A percentile compares a stretch with the other conserved stretches of the same genome.
Evolutionary conservation across 2,797 vertebrate genomes (phyloP).

Genomic region (Xenopus petersii): DNA sequence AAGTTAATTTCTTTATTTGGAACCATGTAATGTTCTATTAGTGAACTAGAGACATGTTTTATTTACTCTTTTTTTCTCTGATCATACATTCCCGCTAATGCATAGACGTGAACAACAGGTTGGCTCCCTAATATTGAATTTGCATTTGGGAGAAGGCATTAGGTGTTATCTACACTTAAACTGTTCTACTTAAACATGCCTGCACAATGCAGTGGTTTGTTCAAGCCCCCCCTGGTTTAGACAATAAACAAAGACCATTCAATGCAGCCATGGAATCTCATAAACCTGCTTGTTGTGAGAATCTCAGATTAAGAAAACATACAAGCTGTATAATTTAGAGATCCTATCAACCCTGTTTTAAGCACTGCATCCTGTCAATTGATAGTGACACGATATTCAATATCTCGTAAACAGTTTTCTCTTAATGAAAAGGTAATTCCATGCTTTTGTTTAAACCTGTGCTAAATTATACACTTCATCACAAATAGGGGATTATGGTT

Average conservation of each 20-base stretch:
- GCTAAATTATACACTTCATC: slow-evolving; percentile 17
- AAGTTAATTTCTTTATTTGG: too few relatives aligned
- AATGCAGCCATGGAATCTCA: slow-evolving; percentile 33
- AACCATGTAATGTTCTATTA: too few relatives aligned
- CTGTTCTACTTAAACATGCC: slow-evolving; percentile 6
- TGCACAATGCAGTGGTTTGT: slow-evolving; percentile 34
- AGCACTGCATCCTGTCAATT: slow-evolving; percentile 32
- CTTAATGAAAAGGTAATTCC: slow-evolving; percentile 35
- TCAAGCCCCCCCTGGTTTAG: slow-evolving; percentile 9
- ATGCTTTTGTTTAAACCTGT: neutral
- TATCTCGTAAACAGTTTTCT: neutral
- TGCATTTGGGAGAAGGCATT: too few relatives aligned
- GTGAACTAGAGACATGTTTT: too few relatives aligned
- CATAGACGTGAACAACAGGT: too few relatives aligned
- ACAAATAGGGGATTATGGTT: neutral
- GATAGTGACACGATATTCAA: slow-evolving; percentile 38
- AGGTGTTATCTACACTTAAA: neutral
- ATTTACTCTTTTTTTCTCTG: too few relatives aligned
- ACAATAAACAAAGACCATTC: slow-evolving; percentile 44
- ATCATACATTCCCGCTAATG: too few relatives aligned
- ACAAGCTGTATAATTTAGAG: slow-evolving; percentile 42
- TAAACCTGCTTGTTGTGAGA: slow-evolving; percentile 15
- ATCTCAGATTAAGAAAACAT: slow-evolving; percentile 41
- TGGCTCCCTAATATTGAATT: too few relatives aligned
- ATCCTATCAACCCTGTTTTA: slow-evolving; percentile 19